Conservation (phyloP, 1,140 invertebrate species). For the Physella acuta region DNA sequence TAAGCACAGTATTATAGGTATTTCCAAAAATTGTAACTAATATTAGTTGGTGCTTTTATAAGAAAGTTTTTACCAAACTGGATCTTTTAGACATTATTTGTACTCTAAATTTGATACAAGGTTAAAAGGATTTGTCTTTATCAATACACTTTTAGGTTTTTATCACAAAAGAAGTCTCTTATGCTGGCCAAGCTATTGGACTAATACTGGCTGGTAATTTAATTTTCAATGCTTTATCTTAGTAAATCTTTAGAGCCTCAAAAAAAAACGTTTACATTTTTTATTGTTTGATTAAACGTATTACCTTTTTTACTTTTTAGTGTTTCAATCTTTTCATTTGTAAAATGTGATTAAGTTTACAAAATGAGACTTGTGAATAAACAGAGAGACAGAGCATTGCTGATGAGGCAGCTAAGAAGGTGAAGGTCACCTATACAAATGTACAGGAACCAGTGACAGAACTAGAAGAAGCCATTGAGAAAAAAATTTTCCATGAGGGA, state of each 20-base stretch:
- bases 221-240: not conserved
- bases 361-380: not conserved
- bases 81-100: not conserved
- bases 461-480: slow-evolving; percentile 43
- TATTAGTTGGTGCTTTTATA: too few species aligned
- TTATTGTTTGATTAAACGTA: not conserved
- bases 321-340: not conserved
- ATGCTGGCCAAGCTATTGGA: slow-evolving; percentile 62
- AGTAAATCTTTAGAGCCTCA: not conserved
- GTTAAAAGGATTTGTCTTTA: too few species aligned
- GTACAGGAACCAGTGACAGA: slow-evolving; percentile 62
- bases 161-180: slow-evolving; percentile 32
- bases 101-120: not conserved
- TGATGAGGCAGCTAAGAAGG: slow-evolving; percentile 65
- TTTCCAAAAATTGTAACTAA: too few species aligned
- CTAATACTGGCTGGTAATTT: slow-evolving; percentile 52
- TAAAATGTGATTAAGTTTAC: not conserved
- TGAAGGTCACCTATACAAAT: slow-evolving; percentile 68
- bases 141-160: too few species aligned
- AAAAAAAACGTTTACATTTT: not conserved
- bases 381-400: slow-evolving; percentile 44
- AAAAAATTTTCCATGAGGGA: slow-evolving; percentile 22
- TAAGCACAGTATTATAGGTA: too few species aligned
- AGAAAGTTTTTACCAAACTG: too few species aligned
- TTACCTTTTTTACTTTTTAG: not conserved